Percentiles rank a stretch among this genome's conserved stretches.
phyloP scores from a whole-genome alignment of 2,113 vertebrate genomes.

The Nanorana parkeri region DNA sequence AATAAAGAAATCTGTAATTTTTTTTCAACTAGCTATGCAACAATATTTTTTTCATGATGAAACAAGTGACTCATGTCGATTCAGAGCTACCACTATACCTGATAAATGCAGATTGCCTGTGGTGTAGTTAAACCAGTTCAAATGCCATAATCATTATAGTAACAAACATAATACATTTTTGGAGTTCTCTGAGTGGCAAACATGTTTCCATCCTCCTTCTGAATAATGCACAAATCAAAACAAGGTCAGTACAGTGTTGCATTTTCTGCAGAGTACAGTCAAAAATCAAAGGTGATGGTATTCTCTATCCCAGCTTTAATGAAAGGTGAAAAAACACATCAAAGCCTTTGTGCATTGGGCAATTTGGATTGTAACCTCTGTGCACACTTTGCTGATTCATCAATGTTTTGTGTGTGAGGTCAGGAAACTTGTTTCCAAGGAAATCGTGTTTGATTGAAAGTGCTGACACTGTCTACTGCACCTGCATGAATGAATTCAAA shows the following conservation, averaged over 20 bases:
- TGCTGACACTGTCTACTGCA: constrained; percentile 21
- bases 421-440: constrained; percentile 23
- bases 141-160: no score
- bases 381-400: constrained; percentile 12
- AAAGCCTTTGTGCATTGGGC: constrained; percentile 18
- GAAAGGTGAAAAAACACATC: constrained; percentile 2
- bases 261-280: background rate
- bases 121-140: no score
- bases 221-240: background rate
- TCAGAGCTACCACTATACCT: no score
- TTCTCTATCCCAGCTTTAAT: background rate
- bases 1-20: no score
- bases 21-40: no score
- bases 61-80: no score
- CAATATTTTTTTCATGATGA: no score
- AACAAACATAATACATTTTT: no score
- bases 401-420: constrained; percentile 31
- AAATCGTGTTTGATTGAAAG: constrained; percentile 30
- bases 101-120: no score
- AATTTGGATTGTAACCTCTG: constrained; percentile 37
- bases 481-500: constrained; percentile 35
- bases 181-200: background rate
- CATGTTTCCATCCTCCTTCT: background rate
- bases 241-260: background rate
- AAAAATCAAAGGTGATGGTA: background rate